A percentile compares a stretch with the other conserved stretches of the same genome.
Evolutionary conservation across 2,113 vertebrate species (phyloP).

Genomic region (Cepphus grylle): DNA sequence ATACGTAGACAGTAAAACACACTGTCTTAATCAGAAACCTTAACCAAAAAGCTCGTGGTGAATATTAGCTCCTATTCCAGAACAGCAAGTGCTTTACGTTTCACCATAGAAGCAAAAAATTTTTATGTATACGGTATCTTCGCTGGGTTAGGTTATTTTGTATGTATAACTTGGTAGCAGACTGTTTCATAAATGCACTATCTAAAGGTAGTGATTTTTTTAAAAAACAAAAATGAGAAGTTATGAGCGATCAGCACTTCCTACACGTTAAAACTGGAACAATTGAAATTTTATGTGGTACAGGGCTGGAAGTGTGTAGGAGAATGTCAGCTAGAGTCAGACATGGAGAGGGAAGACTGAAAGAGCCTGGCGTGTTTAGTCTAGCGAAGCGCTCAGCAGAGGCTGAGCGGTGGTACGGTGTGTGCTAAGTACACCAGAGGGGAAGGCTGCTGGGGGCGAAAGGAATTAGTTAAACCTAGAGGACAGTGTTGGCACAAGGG

Average conservation of each 20-base stretch:
- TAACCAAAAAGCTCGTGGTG: not conserved
- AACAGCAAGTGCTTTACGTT: not conserved
- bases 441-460: not conserved
- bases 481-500: not conserved
- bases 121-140: not conserved
- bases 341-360: not conserved
- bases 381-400: not conserved
- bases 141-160: not conserved
- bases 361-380: not conserved
- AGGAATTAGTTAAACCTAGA: not conserved
- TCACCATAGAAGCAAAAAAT: not conserved
- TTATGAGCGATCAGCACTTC: not conserved
- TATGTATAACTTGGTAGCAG: not conserved
- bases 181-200: not conserved
- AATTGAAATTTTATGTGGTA: not conserved
- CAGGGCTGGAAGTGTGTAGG: not conserved
- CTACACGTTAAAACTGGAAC: not conserved
- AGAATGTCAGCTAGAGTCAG: not conserved
- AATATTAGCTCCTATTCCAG: not conserved
- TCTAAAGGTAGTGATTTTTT: not conserved
- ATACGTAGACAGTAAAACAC: not conserved
- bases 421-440: not conserved
- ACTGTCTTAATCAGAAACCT: constrained; percentile 13
- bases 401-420: not conserved
- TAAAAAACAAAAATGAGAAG: not conserved